Conservation (phyloP, 2,113 vertebrate species). For the Gallinago undulata region DNA sequence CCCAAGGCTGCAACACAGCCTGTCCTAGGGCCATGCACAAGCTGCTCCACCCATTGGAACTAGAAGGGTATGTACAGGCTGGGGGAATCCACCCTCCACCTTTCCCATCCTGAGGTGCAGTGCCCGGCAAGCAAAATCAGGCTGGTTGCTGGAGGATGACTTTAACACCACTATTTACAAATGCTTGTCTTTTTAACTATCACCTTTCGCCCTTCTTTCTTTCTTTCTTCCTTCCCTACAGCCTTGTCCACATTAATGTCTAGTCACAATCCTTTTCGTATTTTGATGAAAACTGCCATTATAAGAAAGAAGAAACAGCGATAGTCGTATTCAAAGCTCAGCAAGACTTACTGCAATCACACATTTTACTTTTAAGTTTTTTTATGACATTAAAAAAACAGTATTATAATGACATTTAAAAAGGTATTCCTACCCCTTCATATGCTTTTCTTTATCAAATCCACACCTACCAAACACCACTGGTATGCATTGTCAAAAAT, state of each 20-base stretch:
- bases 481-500: neutral
- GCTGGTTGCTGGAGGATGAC: neutral
- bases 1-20: neutral
- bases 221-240: neutral
- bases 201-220: neutral
- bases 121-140: neutral
- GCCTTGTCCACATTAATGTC: neutral
- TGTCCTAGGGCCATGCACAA: neutral
- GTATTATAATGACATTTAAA: too few species aligned
- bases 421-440: neutral
- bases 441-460: neutral
- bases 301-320: neutral
- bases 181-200: neutral
- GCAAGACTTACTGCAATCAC: neutral
- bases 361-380: neutral
- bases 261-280: rapidly evolving
- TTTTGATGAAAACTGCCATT: neutral
- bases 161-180: neutral
- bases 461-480: neutral
- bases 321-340: neutral
- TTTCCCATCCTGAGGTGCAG: neutral
- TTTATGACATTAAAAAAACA: too few species aligned
- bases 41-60: neutral
- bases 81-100: neutral
- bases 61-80: neutral